Evolutionary conservation across 2,888 invertebrate species (phyloP), one percentile per base, ranked within the genome.

Genomic region (Electrophaes corylata): DNA sequence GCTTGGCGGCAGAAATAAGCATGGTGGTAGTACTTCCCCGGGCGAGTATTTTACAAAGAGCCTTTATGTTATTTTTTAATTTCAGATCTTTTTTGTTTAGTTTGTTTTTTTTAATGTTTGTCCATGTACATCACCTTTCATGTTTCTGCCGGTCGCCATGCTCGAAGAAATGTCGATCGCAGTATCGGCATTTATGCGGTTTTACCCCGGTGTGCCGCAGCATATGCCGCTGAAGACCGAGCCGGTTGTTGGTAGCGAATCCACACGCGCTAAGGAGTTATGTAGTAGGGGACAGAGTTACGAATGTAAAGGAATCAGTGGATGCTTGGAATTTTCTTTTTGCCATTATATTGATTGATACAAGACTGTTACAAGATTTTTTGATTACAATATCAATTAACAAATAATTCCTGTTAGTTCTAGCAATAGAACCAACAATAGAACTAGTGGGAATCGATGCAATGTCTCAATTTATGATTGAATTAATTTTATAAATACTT

Each of bases 101-200:
- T n/a, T n/a, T n/a, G n/a, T n/a, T n/a, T n/a, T n/a, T n/a, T n/a
- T n/a, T n/a, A n/a, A n/a, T n/a, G n/a, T n/a, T n/a, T n/a, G n/a
- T n/a, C n/a, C n/a, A n/a, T n/a, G n/a, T 37, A 53, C 12, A 39
- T n/a, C 11, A 48, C 89, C 90, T 83, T 60, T 91, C 88, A 51
- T 91, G 91, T 60, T 90, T 91, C 78, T 89, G 88, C 52, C 89
- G 47, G 0, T 86, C 86, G 41, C 90, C 89, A 50, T 83, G 86
- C 72, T 90, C 89, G 0, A 81, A 83, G 67, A 86, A 91, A 4
- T 81, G 75, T 1, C 88, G 71, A n/a, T 87, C 88, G 66, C 91
- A 91, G 46, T 86, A 81, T 14, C 86, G 75, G 56, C 91, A 91
- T 69, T 86, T 81, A 77, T 89, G 88, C 0, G 88, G 89, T 10